phyloP scores from a whole-genome alignment of 2,113 vertebrate species.

The Varanus komodoensis region DNA sequence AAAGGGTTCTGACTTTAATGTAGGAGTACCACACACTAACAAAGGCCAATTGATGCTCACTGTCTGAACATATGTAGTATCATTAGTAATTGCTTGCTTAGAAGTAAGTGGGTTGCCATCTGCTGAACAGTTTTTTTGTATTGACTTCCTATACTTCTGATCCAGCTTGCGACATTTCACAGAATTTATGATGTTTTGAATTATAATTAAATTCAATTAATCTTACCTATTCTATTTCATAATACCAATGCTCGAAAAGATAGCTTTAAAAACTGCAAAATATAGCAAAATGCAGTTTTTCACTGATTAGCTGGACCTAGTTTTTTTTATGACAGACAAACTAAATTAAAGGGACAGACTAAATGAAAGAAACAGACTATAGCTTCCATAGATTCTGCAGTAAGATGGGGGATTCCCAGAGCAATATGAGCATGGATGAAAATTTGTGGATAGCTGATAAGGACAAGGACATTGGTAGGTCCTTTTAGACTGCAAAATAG shows the following conservation, averaged over 20 bases:
- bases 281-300: neutral
- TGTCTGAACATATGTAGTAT: neutral
- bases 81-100: neutral
- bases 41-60: neutral
- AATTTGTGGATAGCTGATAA: neutral
- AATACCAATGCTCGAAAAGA: neutral
- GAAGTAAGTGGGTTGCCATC: neutral
- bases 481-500: neutral
- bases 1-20: neutral
- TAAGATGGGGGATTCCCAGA: neutral
- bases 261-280: neutral
- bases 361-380: neutral
- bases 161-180: neutral
- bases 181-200: neutral
- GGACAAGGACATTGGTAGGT: neutral
- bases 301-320: neutral
- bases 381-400: neutral
- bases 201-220: constrained; percentile 2
- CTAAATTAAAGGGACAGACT: too few species aligned
- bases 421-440: neutral
- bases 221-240: neutral
- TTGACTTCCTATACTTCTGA: neutral
- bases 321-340: neutral
- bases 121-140: neutral
- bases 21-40: neutral